phyloP scores from a whole-genome alignment of 2,888 invertebrate species.

The Stenolophus ochropezus region DNA sequence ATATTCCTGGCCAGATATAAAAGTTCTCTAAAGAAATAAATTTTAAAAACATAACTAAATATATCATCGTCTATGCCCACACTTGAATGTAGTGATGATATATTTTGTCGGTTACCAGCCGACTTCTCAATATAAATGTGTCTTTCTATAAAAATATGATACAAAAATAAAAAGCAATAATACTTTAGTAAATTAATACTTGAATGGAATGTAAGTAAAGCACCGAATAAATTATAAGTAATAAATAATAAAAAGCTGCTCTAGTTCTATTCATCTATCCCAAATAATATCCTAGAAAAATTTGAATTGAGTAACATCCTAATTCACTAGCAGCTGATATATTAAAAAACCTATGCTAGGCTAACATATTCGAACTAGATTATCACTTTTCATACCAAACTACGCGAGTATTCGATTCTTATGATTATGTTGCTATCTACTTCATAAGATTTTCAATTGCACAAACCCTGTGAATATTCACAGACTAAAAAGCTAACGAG shows the following conservation, averaged over 20 bases:
- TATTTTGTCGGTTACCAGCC: not conserved
- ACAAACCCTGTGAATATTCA: conserved; percentile 38
- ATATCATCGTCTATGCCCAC: not conserved
- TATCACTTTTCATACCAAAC: conserved; percentile 59
- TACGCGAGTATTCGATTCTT: conserved; percentile 48
- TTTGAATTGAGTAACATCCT: conserved; percentile 56
- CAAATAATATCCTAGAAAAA: conserved; percentile 6
- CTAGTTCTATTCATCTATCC: conserved; percentile 45
- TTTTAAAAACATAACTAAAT: not conserved
- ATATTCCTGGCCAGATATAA: too few species aligned
- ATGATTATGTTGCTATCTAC: conserved; percentile 29
- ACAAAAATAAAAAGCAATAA: conserved; percentile 29
- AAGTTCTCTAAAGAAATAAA: too few species aligned
- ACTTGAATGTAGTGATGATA: not conserved
- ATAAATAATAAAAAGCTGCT: conserved; percentile 49
- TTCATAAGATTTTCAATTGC: conserved; percentile 56
- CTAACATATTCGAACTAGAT: conserved; percentile 51
- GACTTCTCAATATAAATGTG: not conserved
- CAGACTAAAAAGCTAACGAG: not conserved
- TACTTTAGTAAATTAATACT: not conserved
- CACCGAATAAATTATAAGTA: not conserved
- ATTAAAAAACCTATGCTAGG: conserved; percentile 56
- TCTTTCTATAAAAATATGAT: conserved; percentile 40
- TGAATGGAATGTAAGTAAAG: not conserved
- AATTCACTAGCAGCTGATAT: conserved; percentile 52